These are phyloP conservation scores for Geococcyx californianus DNA, from an alignment of 2,113 vertebrate genomes.

Conservation along the genomic window DNA sequence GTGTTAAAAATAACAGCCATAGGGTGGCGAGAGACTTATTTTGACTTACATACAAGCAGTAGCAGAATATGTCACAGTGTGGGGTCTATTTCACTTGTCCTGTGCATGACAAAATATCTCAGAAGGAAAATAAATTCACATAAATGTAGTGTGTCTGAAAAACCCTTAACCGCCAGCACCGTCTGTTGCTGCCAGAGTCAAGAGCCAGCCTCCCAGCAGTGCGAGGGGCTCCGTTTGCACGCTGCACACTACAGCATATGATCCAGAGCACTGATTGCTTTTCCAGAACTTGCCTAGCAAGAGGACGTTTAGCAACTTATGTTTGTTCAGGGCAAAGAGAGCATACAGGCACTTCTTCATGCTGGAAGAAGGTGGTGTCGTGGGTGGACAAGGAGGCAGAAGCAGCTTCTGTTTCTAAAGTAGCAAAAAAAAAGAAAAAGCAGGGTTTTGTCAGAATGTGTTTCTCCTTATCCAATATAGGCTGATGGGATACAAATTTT, in stretches of 20 bases:
- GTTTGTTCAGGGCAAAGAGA: not conserved
- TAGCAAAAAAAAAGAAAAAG: not conserved
- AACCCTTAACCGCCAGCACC: not conserved
- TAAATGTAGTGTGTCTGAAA: not conserved
- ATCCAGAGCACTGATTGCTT: not conserved
- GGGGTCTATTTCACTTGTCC: not conserved
- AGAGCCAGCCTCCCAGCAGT: not conserved
- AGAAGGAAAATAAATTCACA: not conserved
- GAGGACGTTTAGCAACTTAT: accelerated
- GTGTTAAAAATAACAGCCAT: not conserved
- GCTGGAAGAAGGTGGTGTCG: not conserved
- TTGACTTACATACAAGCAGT: not conserved
- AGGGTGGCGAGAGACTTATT: not conserved
- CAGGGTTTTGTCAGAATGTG: not conserved
- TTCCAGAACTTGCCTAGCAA: not conserved
- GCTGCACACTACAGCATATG: accelerated
- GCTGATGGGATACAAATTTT: not conserved
- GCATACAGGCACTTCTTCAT: not conserved
- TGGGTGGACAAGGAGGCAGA: not conserved
- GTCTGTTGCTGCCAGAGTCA: not conserved
- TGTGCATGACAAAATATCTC: not conserved
- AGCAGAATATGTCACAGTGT: not conserved
- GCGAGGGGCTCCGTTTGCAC: not conserved
- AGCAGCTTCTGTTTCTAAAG: not conserved
- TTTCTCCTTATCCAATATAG: not conserved